A percentile compares a stretch with the other conserved stretches of the same genome.
phyloP scores from a whole-genome alignment of 2,888 invertebrate species.

The Ormyrus thymus region DNA sequence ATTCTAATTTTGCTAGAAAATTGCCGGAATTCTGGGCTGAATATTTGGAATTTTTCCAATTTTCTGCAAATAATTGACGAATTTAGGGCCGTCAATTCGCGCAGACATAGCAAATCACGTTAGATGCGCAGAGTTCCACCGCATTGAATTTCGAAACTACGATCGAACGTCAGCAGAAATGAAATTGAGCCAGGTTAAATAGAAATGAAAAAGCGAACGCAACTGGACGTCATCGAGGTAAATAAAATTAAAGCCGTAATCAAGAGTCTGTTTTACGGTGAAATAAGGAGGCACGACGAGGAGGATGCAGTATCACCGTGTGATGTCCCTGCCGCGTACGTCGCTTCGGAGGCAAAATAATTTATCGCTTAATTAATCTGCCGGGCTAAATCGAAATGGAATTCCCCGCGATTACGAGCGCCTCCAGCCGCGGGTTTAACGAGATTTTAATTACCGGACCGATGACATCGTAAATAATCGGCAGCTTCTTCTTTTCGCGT shows the following conservation, averaged over 20 bases:
- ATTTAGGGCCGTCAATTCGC: constrained; percentile 5
- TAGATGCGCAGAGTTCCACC: constrained; percentile 23
- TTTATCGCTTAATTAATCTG: constrained; percentile 51
- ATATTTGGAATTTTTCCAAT: constrained; percentile 1
- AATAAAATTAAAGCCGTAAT: neutral
- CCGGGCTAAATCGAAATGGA: constrained; percentile 42
- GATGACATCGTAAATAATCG: constrained; percentile 61
- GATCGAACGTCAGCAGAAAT: constrained; percentile 30
- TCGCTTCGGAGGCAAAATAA: constrained; percentile 42
- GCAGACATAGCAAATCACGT: constrained; percentile 31
- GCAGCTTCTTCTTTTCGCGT: neutral
- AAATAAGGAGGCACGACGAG: no score
- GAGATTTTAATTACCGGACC: constrained; percentile 64
- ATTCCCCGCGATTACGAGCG: constrained; percentile 29
- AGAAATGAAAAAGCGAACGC: neutral
- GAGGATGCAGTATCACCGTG: no score
- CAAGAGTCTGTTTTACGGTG: neutral
- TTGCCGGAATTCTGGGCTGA: neutral
- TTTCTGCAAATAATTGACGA: constrained; percentile 9
- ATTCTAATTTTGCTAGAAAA: no score
- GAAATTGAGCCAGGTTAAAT: constrained; percentile 7
- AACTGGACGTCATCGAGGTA: no score
- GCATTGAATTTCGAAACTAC: constrained; percentile 45
- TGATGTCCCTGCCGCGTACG: neutral
- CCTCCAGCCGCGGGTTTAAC: constrained; percentile 59